Evolutionary conservation across 2,113 vertebrate species (phyloP).

Genomic region (Eulacestoma nigropectus): DNA sequence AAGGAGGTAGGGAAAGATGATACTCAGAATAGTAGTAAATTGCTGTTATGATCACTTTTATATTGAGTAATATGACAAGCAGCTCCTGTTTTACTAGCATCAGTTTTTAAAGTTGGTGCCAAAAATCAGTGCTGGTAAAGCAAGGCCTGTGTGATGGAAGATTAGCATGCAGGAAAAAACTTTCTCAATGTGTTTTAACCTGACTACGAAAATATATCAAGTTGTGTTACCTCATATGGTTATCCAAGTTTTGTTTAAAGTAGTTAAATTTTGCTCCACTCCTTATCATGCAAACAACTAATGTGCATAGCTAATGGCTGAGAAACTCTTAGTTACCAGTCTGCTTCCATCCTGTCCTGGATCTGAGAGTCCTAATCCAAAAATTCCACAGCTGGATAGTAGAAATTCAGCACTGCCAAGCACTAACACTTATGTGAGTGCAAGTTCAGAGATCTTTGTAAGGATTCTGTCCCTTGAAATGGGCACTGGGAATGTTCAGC

Average conservation of each 20-base stretch:
- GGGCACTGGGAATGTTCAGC: background rate
- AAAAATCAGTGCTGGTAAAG: background rate
- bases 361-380: background rate
- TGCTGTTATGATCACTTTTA: background rate
- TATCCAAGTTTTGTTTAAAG: background rate
- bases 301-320: background rate
- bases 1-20: background rate
- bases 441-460: background rate
- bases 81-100: background rate
- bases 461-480: background rate
- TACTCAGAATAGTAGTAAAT: background rate
- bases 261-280: background rate
- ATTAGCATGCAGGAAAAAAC: background rate
- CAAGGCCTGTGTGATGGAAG: background rate
- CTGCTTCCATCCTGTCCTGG: background rate
- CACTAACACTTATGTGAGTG: background rate
- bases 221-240: accelerated
- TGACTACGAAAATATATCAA: background rate
- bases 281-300: background rate
- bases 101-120: background rate
- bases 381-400: background rate
- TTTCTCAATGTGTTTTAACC: background rate
- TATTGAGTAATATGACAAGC: background rate
- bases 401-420: background rate
- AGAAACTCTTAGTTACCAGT: background rate